Percentiles rank a stretch among this genome's conserved stretches.
Evolutionary conservation across 1,140 invertebrate species (phyloP).

Genomic region (Batillaria attramentaria): DNA sequence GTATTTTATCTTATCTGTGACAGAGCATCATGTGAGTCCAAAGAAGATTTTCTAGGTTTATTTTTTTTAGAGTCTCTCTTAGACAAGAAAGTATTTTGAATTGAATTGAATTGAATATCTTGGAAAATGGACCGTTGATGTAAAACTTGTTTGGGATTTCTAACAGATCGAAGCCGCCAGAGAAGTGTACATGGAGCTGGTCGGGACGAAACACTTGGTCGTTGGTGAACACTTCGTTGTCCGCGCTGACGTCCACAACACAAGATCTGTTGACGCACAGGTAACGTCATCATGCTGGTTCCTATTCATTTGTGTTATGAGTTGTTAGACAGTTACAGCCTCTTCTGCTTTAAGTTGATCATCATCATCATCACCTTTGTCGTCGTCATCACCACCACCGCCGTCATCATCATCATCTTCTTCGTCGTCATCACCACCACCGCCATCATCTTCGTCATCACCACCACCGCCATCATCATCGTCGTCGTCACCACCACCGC

Average conservation of each 20-base stretch:
- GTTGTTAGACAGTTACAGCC: too few species aligned
- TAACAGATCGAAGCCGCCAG: conserved; percentile 8
- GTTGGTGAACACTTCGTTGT: conserved; percentile 20
- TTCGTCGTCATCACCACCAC: too few species aligned
- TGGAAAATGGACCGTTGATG: not conserved
- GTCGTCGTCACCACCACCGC: too few species aligned
- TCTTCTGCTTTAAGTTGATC: too few species aligned
- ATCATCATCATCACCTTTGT: too few species aligned
- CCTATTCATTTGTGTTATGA: too few species aligned
- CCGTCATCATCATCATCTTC: too few species aligned
- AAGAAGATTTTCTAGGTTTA: not conserved
- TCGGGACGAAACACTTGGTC: conserved; percentile 9
- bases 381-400: too few species aligned
- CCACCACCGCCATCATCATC: too few species aligned
- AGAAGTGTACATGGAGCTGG: conserved; percentile 25
- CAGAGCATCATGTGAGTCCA: not conserved
- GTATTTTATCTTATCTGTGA: not conserved
- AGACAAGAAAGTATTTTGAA: not conserved
- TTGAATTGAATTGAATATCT: not conserved
- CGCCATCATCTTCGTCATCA: too few species aligned
- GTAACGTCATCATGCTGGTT: not conserved
- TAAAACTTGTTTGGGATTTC: not conserved
- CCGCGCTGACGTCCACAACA: conserved; percentile 15
- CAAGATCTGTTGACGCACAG: conserved; percentile 3
- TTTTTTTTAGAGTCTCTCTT: not conserved